These are phyloP conservation scores for Dipodomys stephensi DNA, from an alignment of 2,113 vertebrate genomes.

Conservation along the genomic window DNA sequence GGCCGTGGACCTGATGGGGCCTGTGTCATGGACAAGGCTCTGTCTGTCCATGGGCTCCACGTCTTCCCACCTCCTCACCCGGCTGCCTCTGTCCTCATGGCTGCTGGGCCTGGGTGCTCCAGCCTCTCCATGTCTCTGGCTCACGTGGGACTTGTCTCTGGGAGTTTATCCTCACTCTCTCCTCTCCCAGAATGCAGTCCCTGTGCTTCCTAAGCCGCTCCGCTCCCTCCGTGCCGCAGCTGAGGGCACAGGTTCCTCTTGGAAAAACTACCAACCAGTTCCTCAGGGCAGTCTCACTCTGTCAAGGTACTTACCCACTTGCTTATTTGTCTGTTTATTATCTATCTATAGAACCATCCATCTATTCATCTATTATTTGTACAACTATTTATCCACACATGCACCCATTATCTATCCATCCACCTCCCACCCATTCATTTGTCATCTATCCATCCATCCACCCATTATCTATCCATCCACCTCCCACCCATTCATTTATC, in stretches of 20 bases:
- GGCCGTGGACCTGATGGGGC: background rate
- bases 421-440: too few species aligned
- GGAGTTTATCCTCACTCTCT: background rate
- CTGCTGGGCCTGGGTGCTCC: background rate
- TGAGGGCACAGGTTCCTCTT: background rate
- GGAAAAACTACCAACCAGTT: background rate
- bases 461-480: too few species aligned
- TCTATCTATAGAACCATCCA: too few species aligned
- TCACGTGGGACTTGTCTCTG: background rate
- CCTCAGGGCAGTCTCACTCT: background rate
- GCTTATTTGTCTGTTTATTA: accelerated
- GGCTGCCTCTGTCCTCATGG: background rate
- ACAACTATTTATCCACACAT: too few species aligned
- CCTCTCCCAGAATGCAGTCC: background rate
- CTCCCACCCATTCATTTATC: too few species aligned
- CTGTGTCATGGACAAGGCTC: background rate
- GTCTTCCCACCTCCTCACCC: accelerated
- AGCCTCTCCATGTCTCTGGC: background rate
- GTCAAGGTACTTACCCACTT: background rate
- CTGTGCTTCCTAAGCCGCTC: background rate
- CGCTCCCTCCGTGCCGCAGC: background rate
- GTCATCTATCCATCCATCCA: too few species aligned
- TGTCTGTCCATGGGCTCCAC: accelerated
- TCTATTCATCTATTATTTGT: too few species aligned
- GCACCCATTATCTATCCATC: too few species aligned